A percentile compares a stretch with the other conserved stretches of the same genome.
These are phyloP conservation scores for Darevskia mixta DNA, from an alignment of 2,797 vertebrate species.

Conservation along the genomic window DNA sequence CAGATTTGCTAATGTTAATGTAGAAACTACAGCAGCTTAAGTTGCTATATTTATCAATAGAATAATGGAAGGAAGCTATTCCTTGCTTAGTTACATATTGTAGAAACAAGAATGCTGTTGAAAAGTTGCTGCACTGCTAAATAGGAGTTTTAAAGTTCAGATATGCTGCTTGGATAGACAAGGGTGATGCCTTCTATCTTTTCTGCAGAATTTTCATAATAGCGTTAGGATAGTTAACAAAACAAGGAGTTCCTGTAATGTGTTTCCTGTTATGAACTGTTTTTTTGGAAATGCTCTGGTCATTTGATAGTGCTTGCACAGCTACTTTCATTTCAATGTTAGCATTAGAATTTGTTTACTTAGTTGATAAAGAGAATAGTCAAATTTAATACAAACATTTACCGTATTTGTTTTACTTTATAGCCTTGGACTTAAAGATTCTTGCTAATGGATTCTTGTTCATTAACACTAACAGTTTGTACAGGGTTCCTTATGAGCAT, in stretches of 20 bases:
- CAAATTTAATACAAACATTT: neutral
- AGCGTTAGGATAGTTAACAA: conserved; percentile 49
- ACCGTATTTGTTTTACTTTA: neutral
- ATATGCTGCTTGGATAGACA: neutral
- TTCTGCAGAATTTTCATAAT: neutral
- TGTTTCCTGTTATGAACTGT: conserved; percentile 76
- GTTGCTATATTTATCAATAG: neutral
- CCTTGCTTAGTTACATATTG: neutral
- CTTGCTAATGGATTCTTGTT: neutral
- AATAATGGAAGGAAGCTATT: neutral
- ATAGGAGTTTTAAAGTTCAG: neutral
- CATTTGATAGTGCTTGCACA: conserved; percentile 60
- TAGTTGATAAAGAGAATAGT: neutral
- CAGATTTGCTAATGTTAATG: neutral
- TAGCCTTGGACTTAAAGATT: neutral
- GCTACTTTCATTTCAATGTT: conserved; percentile 71
- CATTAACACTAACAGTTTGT: neutral
- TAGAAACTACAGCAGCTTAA: neutral
- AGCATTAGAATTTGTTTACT: conserved; percentile 28
- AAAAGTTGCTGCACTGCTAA: neutral
- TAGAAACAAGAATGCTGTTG: neutral
- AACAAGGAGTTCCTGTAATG: conserved; percentile 69
- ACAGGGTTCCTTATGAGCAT: neutral
- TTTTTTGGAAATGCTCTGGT: conserved; percentile 64
- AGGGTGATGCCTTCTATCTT: conserved; percentile 2